Conservation (phyloP, 53 echinoderm and acorn worm genomes). For the Actinopyga echinites region DNA sequence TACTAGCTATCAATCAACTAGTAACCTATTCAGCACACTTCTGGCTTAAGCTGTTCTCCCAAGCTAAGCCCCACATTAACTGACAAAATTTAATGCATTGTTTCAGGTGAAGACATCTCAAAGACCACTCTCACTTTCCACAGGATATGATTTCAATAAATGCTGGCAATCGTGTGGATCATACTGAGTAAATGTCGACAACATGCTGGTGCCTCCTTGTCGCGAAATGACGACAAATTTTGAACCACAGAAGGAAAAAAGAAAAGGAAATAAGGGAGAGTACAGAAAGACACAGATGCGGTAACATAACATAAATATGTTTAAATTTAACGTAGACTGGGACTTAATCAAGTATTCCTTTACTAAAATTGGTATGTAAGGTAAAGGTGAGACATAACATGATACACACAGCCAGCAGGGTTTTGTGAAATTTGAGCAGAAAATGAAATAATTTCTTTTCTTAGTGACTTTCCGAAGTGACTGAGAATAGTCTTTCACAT, state of each 20-base stretch:
- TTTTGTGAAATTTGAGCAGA: background rate
- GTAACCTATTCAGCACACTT: slow-evolving; percentile 5
- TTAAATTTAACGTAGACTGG: background rate
- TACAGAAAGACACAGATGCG: background rate
- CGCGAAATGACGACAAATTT: background rate
- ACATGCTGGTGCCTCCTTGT: slow-evolving; percentile 33
- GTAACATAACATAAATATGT: background rate
- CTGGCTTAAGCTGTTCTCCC: slow-evolving; percentile 22
- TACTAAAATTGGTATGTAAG: slow-evolving; percentile 27
- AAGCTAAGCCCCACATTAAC: slow-evolving; percentile 21
- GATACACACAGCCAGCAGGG: slow-evolving; percentile 14
- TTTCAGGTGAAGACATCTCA: slow-evolving; percentile 12
- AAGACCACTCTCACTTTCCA: slow-evolving; percentile 17
- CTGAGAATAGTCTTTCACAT: too few relatives aligned
- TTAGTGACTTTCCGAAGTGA: background rate
- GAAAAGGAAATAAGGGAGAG: background rate
- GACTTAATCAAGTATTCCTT: slow-evolving; percentile 28
- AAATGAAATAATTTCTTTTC: slow-evolving; percentile 9
- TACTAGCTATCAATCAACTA: background rate
- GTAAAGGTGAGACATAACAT: slow-evolving; percentile 26
- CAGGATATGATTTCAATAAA: slow-evolving; percentile 33
- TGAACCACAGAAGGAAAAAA: background rate
- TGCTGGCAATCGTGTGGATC: slow-evolving; percentile 2
- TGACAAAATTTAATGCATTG: slow-evolving; percentile 23
- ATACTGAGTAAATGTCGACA: slow-evolving; percentile 16